Evolutionary conservation across 2,113 vertebrate genomes (phyloP), one percentile per base, ranked within the genome.

Genomic region (Gambusia affinis): DNA sequence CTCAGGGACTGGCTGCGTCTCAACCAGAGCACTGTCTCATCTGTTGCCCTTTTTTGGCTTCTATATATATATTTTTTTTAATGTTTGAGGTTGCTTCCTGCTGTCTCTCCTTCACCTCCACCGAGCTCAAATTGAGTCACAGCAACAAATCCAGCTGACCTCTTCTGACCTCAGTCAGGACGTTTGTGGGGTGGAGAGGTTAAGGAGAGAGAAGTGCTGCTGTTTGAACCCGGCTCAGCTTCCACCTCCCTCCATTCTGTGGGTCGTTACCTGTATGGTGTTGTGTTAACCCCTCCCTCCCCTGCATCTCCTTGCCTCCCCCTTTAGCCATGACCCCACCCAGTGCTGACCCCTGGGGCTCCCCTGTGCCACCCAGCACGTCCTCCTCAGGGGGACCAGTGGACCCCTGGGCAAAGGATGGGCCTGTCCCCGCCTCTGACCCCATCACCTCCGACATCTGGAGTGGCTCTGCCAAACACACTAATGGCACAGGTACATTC

Each of bases 401-500:
- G 85, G 94, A 95, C 87, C 95, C 94, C 79, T 95, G 94, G 94
- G 91, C 92, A 80, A 91, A 88, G 80, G 93, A 95, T 64, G 93
- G 91, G 84, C 83, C 89, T 72, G 73, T 89, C 88, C 91, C 91
- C 70, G 86, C 91, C 92, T 88, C 89, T 92, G 94, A 94, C 85
- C 85, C 84, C 85, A 76, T 94, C 86, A 90, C 87, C 76, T 92
- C 93, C 57, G 94, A 95, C 92, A 91, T 93, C 89, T 95, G 94
- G 94, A 95, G 94, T 39, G 95, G 94, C 73, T 92, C 94, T 78
- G 72, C 86, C 91, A 94, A 92, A 93, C 94, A 95, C 65, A 94
- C 93, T 79, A 95, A 95, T 47, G 93, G 95, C 91, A 95, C 95
- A 94, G 95, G 94, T 95, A 95, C 85, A 92, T 60, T 76, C 65